Evolutionary conservation across 1,140 invertebrate genomes (phyloP), one percentile per base, ranked within the genome.

Genomic region (Leptopilina clavipes): DNA sequence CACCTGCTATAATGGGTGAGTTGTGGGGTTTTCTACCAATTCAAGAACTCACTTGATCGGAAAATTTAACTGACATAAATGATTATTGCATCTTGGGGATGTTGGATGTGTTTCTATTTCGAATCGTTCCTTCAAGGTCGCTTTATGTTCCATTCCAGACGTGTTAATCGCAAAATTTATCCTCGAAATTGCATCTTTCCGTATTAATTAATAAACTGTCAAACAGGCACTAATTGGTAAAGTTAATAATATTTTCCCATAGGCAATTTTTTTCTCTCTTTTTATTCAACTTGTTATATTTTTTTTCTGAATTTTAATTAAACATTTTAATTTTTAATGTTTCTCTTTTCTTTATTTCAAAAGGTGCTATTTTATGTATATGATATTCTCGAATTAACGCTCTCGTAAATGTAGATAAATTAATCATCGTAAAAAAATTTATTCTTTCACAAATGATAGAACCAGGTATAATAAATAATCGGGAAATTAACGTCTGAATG

Each of bases 1-100:
- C 37, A 40, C 37, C 37, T 40, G 37, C 9, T 40, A 40, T 40
- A 40, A 9, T 40, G 18, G 19, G 17, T 8, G 17, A 19, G 52
- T 54, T 31, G 22, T 31, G 12, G 1, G n/a, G 22, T 14, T 65
- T 25, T 65, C 3, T 37, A 25, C 59, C 25, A 65, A n/a, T 65
- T 65, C 25, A 12, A 31, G 14, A 65, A 65, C 31, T 22, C 25
- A 65, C 3, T 31, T 1, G 11, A 22, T 31, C 22, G 6, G 59
- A 37, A 65, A 65, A 31, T 65, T 31, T 37, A 65, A 65, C 59
- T 65, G 59, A n/a, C 25, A 65, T 65, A 65, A 65, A 65, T 65
- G 59, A 65, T n/a, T 37, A 65, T 65, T 65, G 19, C 11, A 22
- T 65, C 25, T n/a, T 12, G 12, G 6, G 59, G 25, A 40, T 40